Evolutionary conservation across 1,140 invertebrate species (phyloP), one percentile per base, ranked within the genome.

Genomic region (Drosophila sechellia): DNA sequence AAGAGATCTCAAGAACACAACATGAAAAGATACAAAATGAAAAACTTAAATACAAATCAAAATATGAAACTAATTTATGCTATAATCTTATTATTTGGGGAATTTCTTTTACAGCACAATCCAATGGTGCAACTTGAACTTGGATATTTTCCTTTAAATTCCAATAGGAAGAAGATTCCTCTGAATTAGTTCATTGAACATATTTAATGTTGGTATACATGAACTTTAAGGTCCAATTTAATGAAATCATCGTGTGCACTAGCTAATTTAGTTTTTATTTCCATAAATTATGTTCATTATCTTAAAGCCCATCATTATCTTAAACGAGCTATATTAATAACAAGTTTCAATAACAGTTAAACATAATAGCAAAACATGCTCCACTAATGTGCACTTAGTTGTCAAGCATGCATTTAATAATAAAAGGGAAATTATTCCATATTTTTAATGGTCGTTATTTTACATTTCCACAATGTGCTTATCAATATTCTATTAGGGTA

Each of bases 1-100:
- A 71, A 87, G 79, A 83, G 81, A 64, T 81, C 66, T 72, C 70
- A 71, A 71, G 54, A 65, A 79, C 15, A 56, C 35, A 65, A 46
- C 55, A 71, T 65, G 31, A 76, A 81, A 58, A 48, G 27, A 64
- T 42, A 49, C 52, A 12, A 65, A 58, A 58, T 48, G 5, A 70
- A 75, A 5, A 52, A 56, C 54, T 48, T 11, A 66, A 75, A 73
- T 49, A 65, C 49, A 75, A 48, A 52, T 42, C 11, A 37, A 34
- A 63, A 56, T 56, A 50, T 22, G 20, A 65, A 75, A 43, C 37
- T 31, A 72, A 72, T 60, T 20, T 27, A n/a, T 5, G 3, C 15
- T 13, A 3, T 12, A 1, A 12, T 58, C 11, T 60, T 55, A 22
- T 74, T 78, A 69, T 49, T 73, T 8, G 46, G 60, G 25, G n/a